Evolutionary conservation across 2,797 vertebrate genomes (phyloP).

Genomic region (Delichon dasypus): DNA sequence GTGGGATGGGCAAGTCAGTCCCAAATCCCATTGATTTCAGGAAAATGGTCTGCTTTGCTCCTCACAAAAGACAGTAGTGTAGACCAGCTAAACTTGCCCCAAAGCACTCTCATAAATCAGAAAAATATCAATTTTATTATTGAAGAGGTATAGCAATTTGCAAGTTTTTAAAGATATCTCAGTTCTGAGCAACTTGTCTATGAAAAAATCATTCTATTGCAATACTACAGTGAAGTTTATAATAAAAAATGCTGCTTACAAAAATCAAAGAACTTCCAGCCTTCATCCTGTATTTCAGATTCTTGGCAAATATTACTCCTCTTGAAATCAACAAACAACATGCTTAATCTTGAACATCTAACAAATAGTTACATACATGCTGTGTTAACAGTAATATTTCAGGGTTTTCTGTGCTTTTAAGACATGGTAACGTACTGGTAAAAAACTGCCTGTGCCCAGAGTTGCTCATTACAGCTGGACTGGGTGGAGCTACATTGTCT

Average conservation of each 20-base stretch:
- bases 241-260: neutral
- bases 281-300: neutral
- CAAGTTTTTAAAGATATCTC: neutral
- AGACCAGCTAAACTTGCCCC: neutral
- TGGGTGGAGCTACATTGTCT: neutral
- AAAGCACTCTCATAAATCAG: neutral
- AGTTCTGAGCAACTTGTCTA: neutral
- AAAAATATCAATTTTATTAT: neutral
- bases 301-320: neutral
- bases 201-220: neutral
- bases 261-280: neutral
- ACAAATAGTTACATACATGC: neutral
- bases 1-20: neutral
- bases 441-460: neutral
- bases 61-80: neutral
- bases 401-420: neutral
- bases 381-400: neutral
- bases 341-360: neutral
- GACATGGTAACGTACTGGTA: neutral
- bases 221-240: neutral
- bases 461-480: slow-evolving; percentile 12
- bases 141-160: neutral
- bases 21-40: neutral
- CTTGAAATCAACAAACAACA: neutral
- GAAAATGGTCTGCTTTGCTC: neutral